Conservation (phyloP, 2,113 vertebrate genomes). For the Vimba vimba region DNA sequence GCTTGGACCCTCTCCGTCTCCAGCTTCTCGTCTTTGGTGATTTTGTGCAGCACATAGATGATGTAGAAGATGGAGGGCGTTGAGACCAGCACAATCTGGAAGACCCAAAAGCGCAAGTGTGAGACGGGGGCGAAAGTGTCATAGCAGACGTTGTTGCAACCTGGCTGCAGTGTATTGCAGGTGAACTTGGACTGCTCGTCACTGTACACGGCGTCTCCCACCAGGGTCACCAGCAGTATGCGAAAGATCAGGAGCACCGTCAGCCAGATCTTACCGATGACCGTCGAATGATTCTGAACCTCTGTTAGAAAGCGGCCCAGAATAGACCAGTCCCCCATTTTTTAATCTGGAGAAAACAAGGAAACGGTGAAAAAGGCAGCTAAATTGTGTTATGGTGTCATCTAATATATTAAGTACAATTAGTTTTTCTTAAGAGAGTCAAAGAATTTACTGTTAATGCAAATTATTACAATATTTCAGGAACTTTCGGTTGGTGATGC, state of each 20-base stretch:
- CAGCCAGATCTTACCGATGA: conserved; percentile 78
- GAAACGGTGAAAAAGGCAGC: not conserved
- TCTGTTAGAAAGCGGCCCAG: conserved; percentile 74
- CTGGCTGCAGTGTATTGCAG: conserved; percentile 75
- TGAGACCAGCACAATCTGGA: conserved; percentile 76
- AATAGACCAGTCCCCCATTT: conserved; percentile 77
- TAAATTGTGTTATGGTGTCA: not conserved
- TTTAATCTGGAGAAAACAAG: conserved; percentile 47
- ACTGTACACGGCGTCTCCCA: conserved; percentile 73
- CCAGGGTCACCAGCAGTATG: conserved; percentile 74
- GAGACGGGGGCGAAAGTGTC: conserved; percentile 73
- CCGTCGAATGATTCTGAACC: conserved; percentile 75
- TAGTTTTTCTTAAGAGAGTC: not conserved
- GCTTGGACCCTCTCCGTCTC: conserved; percentile 58
- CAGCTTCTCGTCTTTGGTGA: conserved; percentile 71
- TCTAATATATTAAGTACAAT: not conserved
- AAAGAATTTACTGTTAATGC: not conserved
- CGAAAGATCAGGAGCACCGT: conserved; percentile 75
- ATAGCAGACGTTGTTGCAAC: conserved; percentile 74
- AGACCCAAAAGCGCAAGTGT: conserved; percentile 75
- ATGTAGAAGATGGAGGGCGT: conserved; percentile 76
- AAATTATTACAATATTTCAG: not conserved
- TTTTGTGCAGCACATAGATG: conserved; percentile 74
- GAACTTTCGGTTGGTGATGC: not conserved
- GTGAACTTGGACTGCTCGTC: conserved; percentile 76